Base-by-base conservation (phyloP, 2,888 invertebrate species). In the Macrophya annulata region DNA sequence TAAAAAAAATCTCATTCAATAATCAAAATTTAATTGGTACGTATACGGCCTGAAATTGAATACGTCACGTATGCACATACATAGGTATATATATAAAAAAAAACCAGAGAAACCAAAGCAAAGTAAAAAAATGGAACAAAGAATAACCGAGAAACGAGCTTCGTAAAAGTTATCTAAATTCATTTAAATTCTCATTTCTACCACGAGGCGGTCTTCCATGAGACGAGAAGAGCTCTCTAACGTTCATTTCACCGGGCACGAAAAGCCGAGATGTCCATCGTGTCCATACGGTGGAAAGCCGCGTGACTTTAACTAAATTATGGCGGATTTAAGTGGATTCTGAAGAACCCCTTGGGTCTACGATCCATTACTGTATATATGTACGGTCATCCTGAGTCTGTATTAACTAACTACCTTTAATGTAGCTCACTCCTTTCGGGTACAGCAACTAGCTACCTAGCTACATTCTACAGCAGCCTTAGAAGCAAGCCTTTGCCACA, bases 291-390 rank as follows among this genome's bases (percentile, higher is more conserved):
- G 43, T 74, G 74, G 84, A 86, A 88, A 88, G 88, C 89, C 88
- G 88, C 87, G 88, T 88, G 90, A 89, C 90, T 77, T 77, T 90
- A 90, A 91, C 90, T 92, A 92, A 92, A 92, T 92, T 92, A 92
- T 91, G 88, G 89, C 88, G 92, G 92, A 92, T 91, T 92, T 92
- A 92, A 92, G 91, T 92, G 92, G 92, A 92, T 92, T 91, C 90
- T 90, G 62, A 89, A 90, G 90, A 92, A 90, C 91, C 92, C 90
- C 90, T 89, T 89, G 90, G 89, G 91, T 90, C 90, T 89, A 81
- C 62, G 62, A 81, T 81, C 43, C 62, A 81, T 81, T 59, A 51
- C 81, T 81, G 21, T 62, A 51, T 51, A 51, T 55, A 74, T 31
- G 74, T 25, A 8, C 37, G 77, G 77, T 77, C 77, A 55, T 55